Evolutionary conservation across 2,888 invertebrate genomes (phyloP).

Genomic region (Rhogogaster chlorosoma): DNA sequence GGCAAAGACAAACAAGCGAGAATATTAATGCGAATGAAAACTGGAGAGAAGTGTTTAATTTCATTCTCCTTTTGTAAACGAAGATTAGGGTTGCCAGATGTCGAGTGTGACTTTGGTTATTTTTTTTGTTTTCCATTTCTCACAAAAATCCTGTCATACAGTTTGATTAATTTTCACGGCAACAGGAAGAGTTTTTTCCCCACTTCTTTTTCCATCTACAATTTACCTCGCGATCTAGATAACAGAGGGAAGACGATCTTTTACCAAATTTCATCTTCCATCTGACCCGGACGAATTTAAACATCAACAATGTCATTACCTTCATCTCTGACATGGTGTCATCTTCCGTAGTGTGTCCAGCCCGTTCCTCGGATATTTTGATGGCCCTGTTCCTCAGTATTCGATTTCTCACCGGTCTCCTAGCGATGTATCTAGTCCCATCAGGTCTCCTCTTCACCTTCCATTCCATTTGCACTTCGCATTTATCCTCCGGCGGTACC

Average conservation of each 20-base stretch:
- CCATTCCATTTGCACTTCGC: slow-evolving; percentile 82
- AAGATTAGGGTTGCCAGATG: slow-evolving; percentile 35
- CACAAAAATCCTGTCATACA: neutral
- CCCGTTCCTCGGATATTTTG: slow-evolving; percentile 84
- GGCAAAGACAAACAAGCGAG: neutral
- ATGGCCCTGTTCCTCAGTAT: slow-evolving; percentile 84
- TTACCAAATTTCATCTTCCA: neutral
- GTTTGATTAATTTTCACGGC: slow-evolving; percentile 16
- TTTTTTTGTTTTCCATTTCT: neutral
- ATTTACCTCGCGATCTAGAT: neutral
- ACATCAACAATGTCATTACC: slow-evolving; percentile 69
- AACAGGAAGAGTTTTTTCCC: neutral
- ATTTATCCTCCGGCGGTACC: slow-evolving; percentile 67
- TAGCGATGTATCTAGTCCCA: slow-evolving; percentile 88
- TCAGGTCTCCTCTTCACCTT: slow-evolving; percentile 89
- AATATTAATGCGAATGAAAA: slow-evolving; percentile 23
- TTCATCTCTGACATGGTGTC: slow-evolving; percentile 89
- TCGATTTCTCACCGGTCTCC: slow-evolving; percentile 84
- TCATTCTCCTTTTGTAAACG: slow-evolving; percentile 4
- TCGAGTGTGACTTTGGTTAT: neutral
- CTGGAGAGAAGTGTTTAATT: slow-evolving; percentile 11
- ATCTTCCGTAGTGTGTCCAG: slow-evolving; percentile 85
- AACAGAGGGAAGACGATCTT: neutral
- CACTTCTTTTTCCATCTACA: neutral
- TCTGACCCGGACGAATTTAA: neutral